These are phyloP conservation scores for Euspilapteryx auroguttella DNA, from an alignment of 2,888 invertebrate genomes.

Conservation along the genomic window DNA sequence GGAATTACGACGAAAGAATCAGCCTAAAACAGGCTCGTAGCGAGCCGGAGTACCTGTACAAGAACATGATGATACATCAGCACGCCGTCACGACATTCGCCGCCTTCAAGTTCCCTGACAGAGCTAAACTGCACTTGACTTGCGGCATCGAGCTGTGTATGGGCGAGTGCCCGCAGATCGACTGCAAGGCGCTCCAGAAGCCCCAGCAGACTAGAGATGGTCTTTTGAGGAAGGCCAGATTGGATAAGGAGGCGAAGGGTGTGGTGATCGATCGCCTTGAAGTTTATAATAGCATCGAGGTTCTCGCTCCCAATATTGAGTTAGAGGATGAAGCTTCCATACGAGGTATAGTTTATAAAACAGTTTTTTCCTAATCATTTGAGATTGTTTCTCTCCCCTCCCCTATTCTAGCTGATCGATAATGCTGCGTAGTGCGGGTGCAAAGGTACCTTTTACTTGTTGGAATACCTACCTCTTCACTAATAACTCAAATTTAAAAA, in stretches of 20 bases:
- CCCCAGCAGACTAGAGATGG: constrained; percentile 49
- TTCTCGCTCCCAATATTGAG: constrained; percentile 77
- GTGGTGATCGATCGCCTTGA: constrained; percentile 67
- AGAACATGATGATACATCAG: constrained; percentile 52
- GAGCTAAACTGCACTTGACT: constrained; percentile 75
- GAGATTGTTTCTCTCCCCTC: not conserved
- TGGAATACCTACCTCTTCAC: too few species aligned
- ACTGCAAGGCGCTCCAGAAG: constrained; percentile 40
- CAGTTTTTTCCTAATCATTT: constrained; percentile 1
- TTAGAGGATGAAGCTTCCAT: constrained; percentile 64
- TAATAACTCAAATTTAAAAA: too few species aligned
- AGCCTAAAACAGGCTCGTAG: constrained; percentile 24
- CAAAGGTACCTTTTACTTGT: too few species aligned
- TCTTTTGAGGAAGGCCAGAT: constrained; percentile 37
- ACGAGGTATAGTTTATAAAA: constrained; percentile 41
- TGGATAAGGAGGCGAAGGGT: constrained; percentile 56
- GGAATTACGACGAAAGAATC: constrained; percentile 26
- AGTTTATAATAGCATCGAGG: constrained; percentile 81
- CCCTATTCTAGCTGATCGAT: too few species aligned
- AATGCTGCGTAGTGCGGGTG: too few species aligned
- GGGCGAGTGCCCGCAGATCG: constrained; percentile 68
- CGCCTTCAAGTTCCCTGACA: constrained; percentile 82
- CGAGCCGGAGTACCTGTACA: constrained; percentile 37
- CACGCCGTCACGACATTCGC: constrained; percentile 68
- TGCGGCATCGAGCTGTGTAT: constrained; percentile 78